phyloP scores from a whole-genome alignment of 2,888 invertebrate genomes.

The Acanthoscelides obtectus region DNA sequence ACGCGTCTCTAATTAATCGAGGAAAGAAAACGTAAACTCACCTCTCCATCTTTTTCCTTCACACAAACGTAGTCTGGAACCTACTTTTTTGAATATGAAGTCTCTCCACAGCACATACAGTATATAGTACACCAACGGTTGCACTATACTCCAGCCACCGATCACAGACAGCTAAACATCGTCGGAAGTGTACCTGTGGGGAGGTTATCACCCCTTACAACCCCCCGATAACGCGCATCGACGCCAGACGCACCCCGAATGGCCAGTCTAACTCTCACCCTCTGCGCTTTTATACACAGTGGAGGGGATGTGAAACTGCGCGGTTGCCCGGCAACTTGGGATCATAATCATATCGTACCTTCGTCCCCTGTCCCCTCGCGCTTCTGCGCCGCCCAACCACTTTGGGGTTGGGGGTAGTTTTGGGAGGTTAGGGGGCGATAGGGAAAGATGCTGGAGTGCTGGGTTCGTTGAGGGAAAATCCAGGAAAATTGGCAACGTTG shows the following conservation, averaged over 20 bases:
- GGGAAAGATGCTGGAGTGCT: conserved; percentile 16
- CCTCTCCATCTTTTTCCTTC: not conserved
- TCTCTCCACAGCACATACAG: not conserved
- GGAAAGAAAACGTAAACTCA: not conserved
- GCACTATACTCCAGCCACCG: not conserved
- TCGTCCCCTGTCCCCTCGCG: conserved; percentile 10
- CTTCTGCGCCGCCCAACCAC: conserved; percentile 27
- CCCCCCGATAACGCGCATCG: not conserved
- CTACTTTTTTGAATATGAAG: not conserved
- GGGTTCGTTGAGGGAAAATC: conserved; percentile 13
- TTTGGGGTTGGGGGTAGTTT: conserved; percentile 21
- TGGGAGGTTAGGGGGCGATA: conserved; percentile 12
- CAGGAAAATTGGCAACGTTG: not conserved
- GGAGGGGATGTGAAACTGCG: conserved; percentile 45
- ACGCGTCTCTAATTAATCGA: no score
- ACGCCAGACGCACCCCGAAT: conserved; percentile 7
- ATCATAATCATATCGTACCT: conserved; percentile 48
- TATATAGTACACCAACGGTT: not conserved
- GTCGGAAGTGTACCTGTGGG: conserved; percentile 13
- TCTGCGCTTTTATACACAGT: conserved; percentile 39
- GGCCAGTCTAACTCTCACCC: conserved; percentile 31
- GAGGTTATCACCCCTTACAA: not conserved
- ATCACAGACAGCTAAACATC: conserved; percentile 4
- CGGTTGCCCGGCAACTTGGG: conserved; percentile 45
- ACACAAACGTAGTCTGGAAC: not conserved